These are phyloP conservation scores for Dasypogon diadema DNA, from an alignment of 2,888 invertebrate genomes.

Conservation along the genomic window DNA sequence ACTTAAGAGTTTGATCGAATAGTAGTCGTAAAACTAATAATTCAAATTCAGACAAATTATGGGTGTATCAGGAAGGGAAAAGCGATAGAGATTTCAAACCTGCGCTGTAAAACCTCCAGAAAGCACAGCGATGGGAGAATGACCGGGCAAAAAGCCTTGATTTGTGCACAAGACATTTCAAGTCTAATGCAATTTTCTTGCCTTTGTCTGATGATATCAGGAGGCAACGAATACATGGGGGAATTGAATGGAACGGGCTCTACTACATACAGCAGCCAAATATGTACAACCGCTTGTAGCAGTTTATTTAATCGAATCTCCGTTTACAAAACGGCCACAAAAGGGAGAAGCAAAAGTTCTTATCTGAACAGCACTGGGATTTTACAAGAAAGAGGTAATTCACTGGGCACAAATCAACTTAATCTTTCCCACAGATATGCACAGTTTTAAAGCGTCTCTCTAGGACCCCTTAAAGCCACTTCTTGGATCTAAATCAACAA, in stretches of 20 bases:
- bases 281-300: too few relatives aligned
- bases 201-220: neutral
- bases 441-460: neutral
- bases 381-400: neutral
- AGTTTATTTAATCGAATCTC: too few relatives aligned
- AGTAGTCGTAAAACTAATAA: neutral
- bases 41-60: conserved; percentile 7
- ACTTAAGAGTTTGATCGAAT: neutral
- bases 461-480: conserved; percentile 11
- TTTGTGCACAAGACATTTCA: conserved; percentile 20
- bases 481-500: conserved; percentile 25
- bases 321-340: neutral
- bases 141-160: neutral
- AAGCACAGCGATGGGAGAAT: neutral
- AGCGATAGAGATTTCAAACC: neutral
- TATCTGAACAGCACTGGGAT: neutral
- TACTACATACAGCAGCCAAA: too few relatives aligned
- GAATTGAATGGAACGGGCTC: too few relatives aligned
- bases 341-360: neutral
- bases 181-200: conserved; percentile 17
- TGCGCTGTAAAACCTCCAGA: neutral
- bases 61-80: neutral
- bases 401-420: neutral
- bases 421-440: neutral
- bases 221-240: neutral